Evolutionary conservation across 2,888 invertebrate genomes (phyloP), one percentile per base, ranked within the genome.

Genomic region (Elmis aenea): DNA sequence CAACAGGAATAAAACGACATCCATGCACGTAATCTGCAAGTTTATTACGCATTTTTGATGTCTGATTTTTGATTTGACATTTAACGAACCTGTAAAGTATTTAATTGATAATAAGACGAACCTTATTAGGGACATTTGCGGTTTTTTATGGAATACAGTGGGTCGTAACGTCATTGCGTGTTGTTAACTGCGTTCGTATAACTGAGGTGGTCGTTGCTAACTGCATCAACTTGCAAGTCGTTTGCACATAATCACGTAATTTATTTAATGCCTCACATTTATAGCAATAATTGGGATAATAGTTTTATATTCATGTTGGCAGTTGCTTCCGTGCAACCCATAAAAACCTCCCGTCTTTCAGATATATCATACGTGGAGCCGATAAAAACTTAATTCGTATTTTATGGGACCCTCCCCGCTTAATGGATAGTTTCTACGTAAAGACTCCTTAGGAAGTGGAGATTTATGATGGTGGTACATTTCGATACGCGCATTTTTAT

Each of bases 321-420:
- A 41, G 36, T 41, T 36, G 41, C 41, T 41, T 36, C 41, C 41
- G 41, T 27, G 16, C 26, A 13, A 23, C 39, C 33, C 33, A 50
- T 45, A 50, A 52, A 54, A 51, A 50, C 44, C 51, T 48, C 50
- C 42, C 43, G 41, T 45, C 45, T 50, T 52, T 51, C n/a, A 50
- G 53, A 55, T 55, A 54, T 50, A 57, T 55, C 55, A 57, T 59
- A 51, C 55, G 41, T 52, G 50, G 37, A 36, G 46, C 54, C 54
- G 57, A 54, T 59, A 58, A 57, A 58, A 58, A 54, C 54, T 55
- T 57, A 57, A 58, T 55, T 57, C 54, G 51, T 51, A 45, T 57
- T 59, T 57, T 59, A 57, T 57, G 55, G 50, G 34, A 45, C 45
- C 48, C 48, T 50, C 54, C 46, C 46, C 51, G 39, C 50, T 46